phyloP scores from a whole-genome alignment of 1,140 invertebrate genomes.

The Macrosteles quadrilineatus region DNA sequence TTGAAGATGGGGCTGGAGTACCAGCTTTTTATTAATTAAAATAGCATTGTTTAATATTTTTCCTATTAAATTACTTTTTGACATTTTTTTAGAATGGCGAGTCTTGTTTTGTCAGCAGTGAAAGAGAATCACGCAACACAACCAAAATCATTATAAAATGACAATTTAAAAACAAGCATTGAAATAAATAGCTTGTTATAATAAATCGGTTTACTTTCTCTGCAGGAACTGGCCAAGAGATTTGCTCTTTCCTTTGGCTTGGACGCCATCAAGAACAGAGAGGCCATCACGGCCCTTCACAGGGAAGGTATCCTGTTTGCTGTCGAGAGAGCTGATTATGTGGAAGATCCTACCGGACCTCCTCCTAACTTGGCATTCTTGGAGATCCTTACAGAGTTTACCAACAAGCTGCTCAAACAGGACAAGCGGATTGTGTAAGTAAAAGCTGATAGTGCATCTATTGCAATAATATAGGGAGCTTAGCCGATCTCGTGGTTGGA shows the following conservation, averaged over 20 bases:
- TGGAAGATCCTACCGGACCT: conserved; percentile 70
- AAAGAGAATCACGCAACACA: too few relatives aligned
- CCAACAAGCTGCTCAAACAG: conserved; percentile 93
- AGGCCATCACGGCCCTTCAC: conserved; percentile 95
- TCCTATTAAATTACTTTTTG: too few relatives aligned
- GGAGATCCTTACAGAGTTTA: conserved; percentile 95
- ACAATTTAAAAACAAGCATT: too few relatives aligned
- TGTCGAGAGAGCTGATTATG: conserved; percentile 63
- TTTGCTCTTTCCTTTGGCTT: conserved; percentile 97
- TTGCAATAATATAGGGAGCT: background rate
- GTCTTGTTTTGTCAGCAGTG: too few relatives aligned
- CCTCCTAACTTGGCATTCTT: conserved; percentile 89
- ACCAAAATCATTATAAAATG: too few relatives aligned
- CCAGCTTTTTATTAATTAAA: too few relatives aligned
- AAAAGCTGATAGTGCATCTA: conserved; percentile 1
- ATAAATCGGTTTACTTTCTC: too few relatives aligned
- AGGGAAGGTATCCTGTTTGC: conserved; percentile 92
- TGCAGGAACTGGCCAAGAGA: conserved; percentile 88
- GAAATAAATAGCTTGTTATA: too few relatives aligned
- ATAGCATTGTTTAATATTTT: too few relatives aligned
- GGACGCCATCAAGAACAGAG: conserved; percentile 96
- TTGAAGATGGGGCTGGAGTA: too few relatives aligned
- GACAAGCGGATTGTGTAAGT: conserved; percentile 91
- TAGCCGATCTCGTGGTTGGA: background rate
- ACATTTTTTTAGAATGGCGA: too few relatives aligned